Conservation (phyloP, 2,888 invertebrate genomes). For the Tenthredo distinguenda region DNA sequence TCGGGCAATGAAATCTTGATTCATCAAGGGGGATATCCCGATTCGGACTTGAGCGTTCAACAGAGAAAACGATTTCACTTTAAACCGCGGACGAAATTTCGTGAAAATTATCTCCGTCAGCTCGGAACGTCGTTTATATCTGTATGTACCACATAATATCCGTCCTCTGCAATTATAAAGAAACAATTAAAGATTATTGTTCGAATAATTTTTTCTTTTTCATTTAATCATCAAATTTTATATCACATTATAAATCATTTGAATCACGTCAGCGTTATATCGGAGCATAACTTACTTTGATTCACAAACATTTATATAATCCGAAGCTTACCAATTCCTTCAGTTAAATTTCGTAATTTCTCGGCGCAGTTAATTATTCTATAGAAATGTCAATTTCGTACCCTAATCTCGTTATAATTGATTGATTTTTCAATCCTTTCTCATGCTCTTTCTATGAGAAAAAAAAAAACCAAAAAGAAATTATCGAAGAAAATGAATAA, state of each 20-base stretch:
- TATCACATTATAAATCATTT: neutral
- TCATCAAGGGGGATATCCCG: conserved; percentile 45
- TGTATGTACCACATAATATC: neutral
- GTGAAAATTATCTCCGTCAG: conserved; percentile 22
- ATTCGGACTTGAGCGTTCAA: conserved; percentile 20
- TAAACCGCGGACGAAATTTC: conserved; percentile 38
- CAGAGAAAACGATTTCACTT: conserved; percentile 48
- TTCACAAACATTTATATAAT: conserved; percentile 28
- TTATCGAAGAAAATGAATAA: neutral
- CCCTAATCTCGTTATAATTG: neutral
- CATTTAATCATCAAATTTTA: neutral
- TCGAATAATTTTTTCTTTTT: neutral
- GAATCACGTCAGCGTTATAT: conserved; percentile 20
- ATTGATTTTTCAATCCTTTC: neutral
- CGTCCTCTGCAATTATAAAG: neutral
- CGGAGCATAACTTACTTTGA: neutral
- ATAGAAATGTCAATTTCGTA: neutral
- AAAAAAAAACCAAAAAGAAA: neutral
- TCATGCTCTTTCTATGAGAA: neutral
- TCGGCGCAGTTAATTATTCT: neutral
- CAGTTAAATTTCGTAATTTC: conserved; percentile 1
- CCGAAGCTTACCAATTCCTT: neutral
- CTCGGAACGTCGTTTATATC: neutral
- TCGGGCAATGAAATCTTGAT: conserved; percentile 39
- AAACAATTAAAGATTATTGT: neutral